phyloP scores from a whole-genome alignment of 2,888 invertebrate species.

The Drosophila glabriapex region DNA sequence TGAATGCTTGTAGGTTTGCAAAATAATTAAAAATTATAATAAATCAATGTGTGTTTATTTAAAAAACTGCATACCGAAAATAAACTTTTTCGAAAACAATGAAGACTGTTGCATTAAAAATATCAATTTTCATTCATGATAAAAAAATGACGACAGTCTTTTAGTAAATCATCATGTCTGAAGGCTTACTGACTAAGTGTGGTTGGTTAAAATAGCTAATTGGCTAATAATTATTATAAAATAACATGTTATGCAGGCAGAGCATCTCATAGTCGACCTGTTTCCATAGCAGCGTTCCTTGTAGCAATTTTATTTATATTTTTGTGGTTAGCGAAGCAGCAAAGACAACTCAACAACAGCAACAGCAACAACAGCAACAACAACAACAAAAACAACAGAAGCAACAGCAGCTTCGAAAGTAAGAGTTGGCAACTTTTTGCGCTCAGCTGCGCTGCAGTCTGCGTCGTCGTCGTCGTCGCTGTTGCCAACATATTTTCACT shows the following conservation, averaged over 20 bases:
- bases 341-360: conserved; percentile 32
- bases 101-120: neutral
- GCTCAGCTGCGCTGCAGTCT: conserved; percentile 58
- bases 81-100: neutral
- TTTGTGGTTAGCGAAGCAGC: conserved; percentile 53
- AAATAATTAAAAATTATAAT: neutral
- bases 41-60: neutral
- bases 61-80: neutral
- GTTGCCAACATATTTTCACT: conserved; percentile 77
- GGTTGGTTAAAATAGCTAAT: neutral
- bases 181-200: too few species aligned
- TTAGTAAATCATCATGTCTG: neutral
- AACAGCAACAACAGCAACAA: conserved; percentile 33
- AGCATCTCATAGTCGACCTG: conserved; percentile 32
- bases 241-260: conserved; percentile 3
- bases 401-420: conserved; percentile 67
- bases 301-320: conserved; percentile 34
- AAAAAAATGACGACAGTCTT: neutral
- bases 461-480: conserved; percentile 11
- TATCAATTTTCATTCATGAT: neutral
- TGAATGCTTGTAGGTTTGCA: neutral
- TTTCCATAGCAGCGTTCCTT: conserved; percentile 19
- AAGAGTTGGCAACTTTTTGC: conserved; percentile 72
- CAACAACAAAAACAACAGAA: conserved; percentile 25
- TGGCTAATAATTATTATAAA: neutral